Conservation (phyloP, 2,113 vertebrate genomes). For the Cololabis saira region DNA sequence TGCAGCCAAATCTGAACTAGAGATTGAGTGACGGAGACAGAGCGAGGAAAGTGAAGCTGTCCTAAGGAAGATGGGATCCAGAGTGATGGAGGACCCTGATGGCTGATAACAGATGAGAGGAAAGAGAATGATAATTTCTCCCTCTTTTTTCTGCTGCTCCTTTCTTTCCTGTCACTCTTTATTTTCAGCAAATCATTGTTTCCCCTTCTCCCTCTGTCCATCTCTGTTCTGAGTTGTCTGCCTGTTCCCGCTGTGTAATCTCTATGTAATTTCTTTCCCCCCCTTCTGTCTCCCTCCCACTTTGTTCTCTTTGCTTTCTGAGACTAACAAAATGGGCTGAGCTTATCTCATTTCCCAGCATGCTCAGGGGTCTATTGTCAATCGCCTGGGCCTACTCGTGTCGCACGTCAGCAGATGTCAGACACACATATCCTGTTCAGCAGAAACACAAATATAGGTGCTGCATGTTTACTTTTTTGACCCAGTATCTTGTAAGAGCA, state of each 20-base stretch:
- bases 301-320: conserved; percentile 31
- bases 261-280: conserved; percentile 23
- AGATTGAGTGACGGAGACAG: conserved; percentile 55
- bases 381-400: conserved; percentile 38
- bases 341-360: conserved; percentile 68
- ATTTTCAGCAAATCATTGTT: conserved; percentile 60
- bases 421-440: neutral
- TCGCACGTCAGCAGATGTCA: conserved; percentile 36
- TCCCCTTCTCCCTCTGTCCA: conserved; percentile 15
- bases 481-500: no score
- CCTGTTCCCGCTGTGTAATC: conserved; percentile 36
- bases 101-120: conserved; percentile 58
- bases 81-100: conserved; percentile 64
- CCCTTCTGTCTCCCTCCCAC: neutral
- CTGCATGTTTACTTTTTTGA: no score
- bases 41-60: conserved; percentile 53
- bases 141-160: conserved; percentile 25
- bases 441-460: neutral
- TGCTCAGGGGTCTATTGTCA: conserved; percentile 64
- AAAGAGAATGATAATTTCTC: conserved; percentile 56
- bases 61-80: conserved; percentile 55
- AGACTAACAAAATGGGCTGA: conserved; percentile 32
- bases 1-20: conserved; percentile 27
- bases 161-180: conserved; percentile 54
- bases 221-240: conserved; percentile 27